A percentile compares a stretch with the other conserved stretches of the same genome.
phyloP scores from a whole-genome alignment of 1,140 invertebrate species.

The Meloidogyne floridensis region DNA sequence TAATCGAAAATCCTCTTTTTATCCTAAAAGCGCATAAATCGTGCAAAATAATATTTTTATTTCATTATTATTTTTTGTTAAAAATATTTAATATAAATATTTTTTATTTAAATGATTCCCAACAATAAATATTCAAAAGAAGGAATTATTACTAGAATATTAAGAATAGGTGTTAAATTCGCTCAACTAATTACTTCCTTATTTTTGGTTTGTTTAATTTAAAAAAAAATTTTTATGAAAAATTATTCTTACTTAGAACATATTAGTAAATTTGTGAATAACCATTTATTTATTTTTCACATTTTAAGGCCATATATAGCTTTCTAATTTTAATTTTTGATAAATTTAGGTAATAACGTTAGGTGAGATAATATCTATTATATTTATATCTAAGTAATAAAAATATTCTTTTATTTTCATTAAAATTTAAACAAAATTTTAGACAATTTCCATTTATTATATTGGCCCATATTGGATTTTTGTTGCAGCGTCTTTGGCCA shows the following conservation, averaged over 20 bases:
- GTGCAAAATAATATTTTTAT: not conserved
- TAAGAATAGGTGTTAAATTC: conserved; percentile 32
- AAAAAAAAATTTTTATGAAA: too few relatives aligned
- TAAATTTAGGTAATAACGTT: too few relatives aligned
- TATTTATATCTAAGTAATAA: too few relatives aligned
- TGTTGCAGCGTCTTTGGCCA: conserved; percentile 37
- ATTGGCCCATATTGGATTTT: conserved; percentile 45
- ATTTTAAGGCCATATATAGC: too few relatives aligned
- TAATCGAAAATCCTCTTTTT: conserved; percentile 2
- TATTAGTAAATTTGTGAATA: too few relatives aligned
- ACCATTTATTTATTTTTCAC: too few relatives aligned
- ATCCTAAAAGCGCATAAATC: not conserved
- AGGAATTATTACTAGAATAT: conserved; percentile 4
- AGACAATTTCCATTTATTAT: conserved; percentile 32
- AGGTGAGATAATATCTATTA: too few relatives aligned
- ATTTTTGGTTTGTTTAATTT: conserved; percentile 21
- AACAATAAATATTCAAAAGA: not conserved
- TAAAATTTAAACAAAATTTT: not conserved
- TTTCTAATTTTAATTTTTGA: too few relatives aligned
- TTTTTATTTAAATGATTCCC: not conserved
- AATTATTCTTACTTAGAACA: too few relatives aligned
- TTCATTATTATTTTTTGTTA: too few relatives aligned
- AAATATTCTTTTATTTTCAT: too few relatives aligned
- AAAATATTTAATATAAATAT: not conserved
- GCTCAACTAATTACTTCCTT: conserved; percentile 38